These are phyloP conservation scores for Drosophila niveifrons DNA, from an alignment of 2,888 invertebrate species.

Conservation along the genomic window DNA sequence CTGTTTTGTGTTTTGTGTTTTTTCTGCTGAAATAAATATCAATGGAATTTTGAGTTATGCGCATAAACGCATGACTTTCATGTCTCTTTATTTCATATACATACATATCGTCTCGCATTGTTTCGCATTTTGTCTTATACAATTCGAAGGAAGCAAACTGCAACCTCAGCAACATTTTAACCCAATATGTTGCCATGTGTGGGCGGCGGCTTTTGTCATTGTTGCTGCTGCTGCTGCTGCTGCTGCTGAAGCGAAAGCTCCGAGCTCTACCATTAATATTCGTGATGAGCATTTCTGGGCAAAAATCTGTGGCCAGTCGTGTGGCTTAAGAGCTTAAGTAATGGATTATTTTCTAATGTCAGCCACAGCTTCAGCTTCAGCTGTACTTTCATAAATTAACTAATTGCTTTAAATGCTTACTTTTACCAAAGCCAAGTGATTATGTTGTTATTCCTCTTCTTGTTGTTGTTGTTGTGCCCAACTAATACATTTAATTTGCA, in stretches of 20 bases:
- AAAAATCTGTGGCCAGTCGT: constrained; percentile 21
- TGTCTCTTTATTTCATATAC: constrained; percentile 17
- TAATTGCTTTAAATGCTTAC: constrained; percentile 14
- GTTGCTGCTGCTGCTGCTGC: neutral
- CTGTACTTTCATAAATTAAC: constrained; percentile 17
- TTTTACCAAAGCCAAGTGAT: neutral
- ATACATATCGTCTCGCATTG: constrained; percentile 2
- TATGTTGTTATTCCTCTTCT: too few species aligned
- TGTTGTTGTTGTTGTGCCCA: too few species aligned
- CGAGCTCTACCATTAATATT: constrained; percentile 43
- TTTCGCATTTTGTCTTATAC: constrained; percentile 34
- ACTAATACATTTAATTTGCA: neutral
- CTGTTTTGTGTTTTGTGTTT: neutral
- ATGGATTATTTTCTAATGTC: constrained; percentile 8
- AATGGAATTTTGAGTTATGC: constrained; percentile 28
- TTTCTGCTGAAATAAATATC: constrained; percentile 33
- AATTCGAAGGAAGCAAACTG: constrained; percentile 15
- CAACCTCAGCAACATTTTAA: constrained; percentile 16
- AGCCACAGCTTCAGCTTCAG: neutral
- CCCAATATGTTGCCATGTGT: constrained; percentile 9
- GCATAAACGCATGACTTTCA: constrained; percentile 40
- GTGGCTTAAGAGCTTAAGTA: constrained; percentile 20
- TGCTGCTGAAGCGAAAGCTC: constrained; percentile 30
- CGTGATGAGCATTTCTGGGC: constrained; percentile 33
- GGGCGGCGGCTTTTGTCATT: constrained; percentile 35